Conservation (phyloP, 1,140 invertebrate species). For the Dryas iulia region DNA sequence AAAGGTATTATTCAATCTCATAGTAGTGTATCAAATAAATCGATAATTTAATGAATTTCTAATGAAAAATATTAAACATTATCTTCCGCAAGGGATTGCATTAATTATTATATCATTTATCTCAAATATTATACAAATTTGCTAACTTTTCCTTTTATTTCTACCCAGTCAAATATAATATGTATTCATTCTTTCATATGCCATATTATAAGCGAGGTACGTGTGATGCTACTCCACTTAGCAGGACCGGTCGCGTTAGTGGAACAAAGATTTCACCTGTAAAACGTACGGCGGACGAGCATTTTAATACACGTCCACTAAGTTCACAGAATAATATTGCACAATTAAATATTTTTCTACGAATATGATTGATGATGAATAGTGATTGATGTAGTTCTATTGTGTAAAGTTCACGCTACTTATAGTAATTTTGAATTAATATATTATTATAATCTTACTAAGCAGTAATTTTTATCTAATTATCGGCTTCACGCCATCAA, state of each 20-base stretch:
- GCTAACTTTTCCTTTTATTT: too few species aligned
- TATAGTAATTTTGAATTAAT: too few species aligned
- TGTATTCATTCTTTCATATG: too few species aligned
- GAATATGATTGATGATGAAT: not conserved
- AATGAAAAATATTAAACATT: too few species aligned
- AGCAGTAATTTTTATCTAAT: not conserved
- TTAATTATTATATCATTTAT: too few species aligned
- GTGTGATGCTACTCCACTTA: slow-evolving; percentile 23
- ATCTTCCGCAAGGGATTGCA: too few species aligned
- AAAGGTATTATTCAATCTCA: too few species aligned
- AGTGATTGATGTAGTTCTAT: not conserved
- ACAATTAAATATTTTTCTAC: not conserved
- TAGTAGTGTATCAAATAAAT: too few species aligned
- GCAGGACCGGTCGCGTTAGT: slow-evolving; percentile 55
- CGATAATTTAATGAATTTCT: too few species aligned
- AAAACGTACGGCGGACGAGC: not conserved
- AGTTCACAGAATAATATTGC: not conserved
- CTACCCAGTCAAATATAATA: too few species aligned
- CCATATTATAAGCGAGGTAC: not conserved
- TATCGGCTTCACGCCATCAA: too few species aligned
- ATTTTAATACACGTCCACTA: not conserved
- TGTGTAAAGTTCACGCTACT: not conserved
- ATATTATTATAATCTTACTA: not conserved
- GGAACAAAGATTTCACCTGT: slow-evolving; percentile 57
- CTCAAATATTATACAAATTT: too few species aligned